Base-by-base conservation (phyloP, 2,888 invertebrate species). In the Syritta pipiens region DNA sequence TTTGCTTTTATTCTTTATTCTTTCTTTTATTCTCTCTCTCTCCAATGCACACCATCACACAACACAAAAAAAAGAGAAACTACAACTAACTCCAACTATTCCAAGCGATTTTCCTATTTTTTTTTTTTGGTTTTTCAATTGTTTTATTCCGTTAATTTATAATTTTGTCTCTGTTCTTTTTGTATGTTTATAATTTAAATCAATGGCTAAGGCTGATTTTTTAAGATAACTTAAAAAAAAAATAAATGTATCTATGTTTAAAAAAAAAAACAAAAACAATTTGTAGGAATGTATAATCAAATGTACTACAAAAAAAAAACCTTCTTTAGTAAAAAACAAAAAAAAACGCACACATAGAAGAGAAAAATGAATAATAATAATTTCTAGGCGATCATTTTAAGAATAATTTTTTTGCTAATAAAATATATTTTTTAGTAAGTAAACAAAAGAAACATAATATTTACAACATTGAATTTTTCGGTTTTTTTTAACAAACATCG, bases 181-280 rank as follows among this genome's bases (percentile, higher is more conserved):
- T 14, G n/a, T 42, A 44, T 40, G 22, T 69, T 51, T 49, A 44
- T 55, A 44, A 67, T 59, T 42, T 60, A 62, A 79, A 79, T 74
- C 74, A 79, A 74, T 74, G 62, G 79, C 79, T 67, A 79, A 79
- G 79, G 79, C 79, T 79, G 79, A 79, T 79, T 79, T 74, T 71
- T 26, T 68, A 67, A 60, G 74, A 62, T 77, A 72, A 69, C 14
- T 59, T 35, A 20, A 67, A 71, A 51, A 42, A 40, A 63, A 55
- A 55, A 30, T 9, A 57, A 26, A 49, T 63, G 30, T 71, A 77
- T 77, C 35, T 68, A 59, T 40, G 59, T 68, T 68, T 59, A 57
- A 59, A 55, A 37, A 10, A 17, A 35, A 19, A 37, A 26, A 46
- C 9, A 7, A 46, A 51, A 42, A 51, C 17, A 20, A 6, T 6